phyloP scores from a whole-genome alignment of 2,113 vertebrate species.

The Perca schrenkii region DNA sequence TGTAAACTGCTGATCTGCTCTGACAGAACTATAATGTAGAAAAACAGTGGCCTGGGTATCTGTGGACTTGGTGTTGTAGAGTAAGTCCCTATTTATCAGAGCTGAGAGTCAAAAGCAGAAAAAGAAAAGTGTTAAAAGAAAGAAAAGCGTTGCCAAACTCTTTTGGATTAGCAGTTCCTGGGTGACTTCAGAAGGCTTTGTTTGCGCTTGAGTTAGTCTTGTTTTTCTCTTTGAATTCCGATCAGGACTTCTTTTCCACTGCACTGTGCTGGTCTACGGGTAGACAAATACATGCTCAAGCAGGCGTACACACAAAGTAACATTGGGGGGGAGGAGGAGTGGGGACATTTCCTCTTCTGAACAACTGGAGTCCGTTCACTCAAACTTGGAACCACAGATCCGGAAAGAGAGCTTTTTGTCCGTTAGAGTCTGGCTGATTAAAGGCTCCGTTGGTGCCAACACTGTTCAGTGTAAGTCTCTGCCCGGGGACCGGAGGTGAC shows the following conservation, averaged over 20 bases:
- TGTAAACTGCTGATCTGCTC: constrained; percentile 42
- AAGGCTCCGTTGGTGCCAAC: constrained; percentile 39
- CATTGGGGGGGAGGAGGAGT: constrained; percentile 2
- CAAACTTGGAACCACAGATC: constrained; percentile 26
- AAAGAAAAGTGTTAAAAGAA: constrained; percentile 42
- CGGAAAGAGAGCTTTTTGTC: constrained; percentile 40
- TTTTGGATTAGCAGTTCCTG: constrained; percentile 63
- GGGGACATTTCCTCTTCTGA: constrained; percentile 46
- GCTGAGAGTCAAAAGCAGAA: constrained; percentile 31
- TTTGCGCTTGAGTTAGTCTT: constrained; percentile 46
- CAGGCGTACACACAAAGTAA: neutral
- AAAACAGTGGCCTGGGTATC: neutral
- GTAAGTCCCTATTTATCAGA: constrained; percentile 6
- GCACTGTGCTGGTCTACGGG: constrained; percentile 8
- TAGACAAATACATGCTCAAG: constrained; percentile 47
- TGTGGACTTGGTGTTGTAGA: neutral
- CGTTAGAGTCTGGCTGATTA: constrained; percentile 47
- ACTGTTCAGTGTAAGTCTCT: constrained; percentile 46
- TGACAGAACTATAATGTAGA: neutral
- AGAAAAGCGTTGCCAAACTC: constrained; percentile 44
- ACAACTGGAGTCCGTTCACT: constrained; percentile 20
- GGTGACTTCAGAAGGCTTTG: constrained; percentile 55
- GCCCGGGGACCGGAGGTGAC: constrained; percentile 30
- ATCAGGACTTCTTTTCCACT: constrained; percentile 55
- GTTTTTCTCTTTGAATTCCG: constrained; percentile 58